A percentile compares a stretch with the other conserved stretches of the same genome.
Conservation (phyloP, 2,797 vertebrate species). For the Borostomias antarcticus region DNA sequence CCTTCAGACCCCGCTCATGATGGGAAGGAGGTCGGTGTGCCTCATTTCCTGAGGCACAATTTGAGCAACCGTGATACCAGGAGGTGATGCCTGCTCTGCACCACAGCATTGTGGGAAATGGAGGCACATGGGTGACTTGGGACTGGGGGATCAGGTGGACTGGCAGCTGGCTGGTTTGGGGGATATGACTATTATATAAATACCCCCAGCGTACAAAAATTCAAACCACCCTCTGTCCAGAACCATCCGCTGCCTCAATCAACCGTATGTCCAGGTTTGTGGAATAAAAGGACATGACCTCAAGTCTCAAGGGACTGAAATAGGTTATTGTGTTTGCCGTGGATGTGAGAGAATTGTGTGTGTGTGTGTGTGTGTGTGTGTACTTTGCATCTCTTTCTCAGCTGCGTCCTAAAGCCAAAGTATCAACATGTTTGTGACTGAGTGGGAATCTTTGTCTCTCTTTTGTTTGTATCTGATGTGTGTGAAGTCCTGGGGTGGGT, state of each 20-base stretch:
- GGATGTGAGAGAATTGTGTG: slow-evolving; percentile 30
- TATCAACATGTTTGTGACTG: slow-evolving; percentile 26
- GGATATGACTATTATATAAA: neutral
- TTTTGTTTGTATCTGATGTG: neutral
- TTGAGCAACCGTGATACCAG: slow-evolving; percentile 6
- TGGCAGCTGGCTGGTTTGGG: neutral
- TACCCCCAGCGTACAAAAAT: slow-evolving; percentile 7
- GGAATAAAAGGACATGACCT: neutral
- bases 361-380: slow-evolving; percentile 16
- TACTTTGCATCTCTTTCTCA: slow-evolving; percentile 11
- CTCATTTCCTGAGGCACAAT: slow-evolving; percentile 28
- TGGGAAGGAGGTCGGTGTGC: slow-evolving; percentile 17
- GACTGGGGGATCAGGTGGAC: slow-evolving; percentile 15
- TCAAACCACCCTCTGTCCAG: slow-evolving; percentile 19
- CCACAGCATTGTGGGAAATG: neutral
- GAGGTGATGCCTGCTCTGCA: slow-evolving; percentile 9
- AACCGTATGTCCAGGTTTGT: slow-evolving; percentile 16
- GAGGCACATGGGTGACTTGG: slow-evolving; percentile 5
- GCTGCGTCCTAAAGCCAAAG: slow-evolving; percentile 52
- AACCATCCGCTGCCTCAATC: slow-evolving; percentile 39
- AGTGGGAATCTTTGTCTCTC: slow-evolving; percentile 1
- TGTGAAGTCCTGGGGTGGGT: neutral
- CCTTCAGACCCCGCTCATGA: neutral
- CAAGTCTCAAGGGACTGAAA: slow-evolving; percentile 5
- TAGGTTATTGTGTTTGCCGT: slow-evolving; percentile 25